Evolutionary conservation across 2,888 invertebrate genomes (phyloP).

Genomic region (Trilocha varians): DNA sequence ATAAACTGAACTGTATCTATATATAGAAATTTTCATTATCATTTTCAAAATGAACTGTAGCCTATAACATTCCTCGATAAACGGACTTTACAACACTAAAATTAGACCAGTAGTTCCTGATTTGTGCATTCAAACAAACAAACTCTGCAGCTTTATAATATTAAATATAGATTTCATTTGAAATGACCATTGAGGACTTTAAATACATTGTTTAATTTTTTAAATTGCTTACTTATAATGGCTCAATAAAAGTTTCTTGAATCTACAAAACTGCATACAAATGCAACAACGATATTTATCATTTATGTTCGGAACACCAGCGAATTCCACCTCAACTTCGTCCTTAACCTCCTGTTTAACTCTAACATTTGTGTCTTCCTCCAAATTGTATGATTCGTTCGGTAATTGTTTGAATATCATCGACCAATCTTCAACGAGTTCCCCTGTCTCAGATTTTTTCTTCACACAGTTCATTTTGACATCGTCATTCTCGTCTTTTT

Average conservation of each 20-base stretch:
- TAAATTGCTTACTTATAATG: conserved; percentile 56
- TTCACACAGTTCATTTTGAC: conserved; percentile 25
- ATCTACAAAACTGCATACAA: conserved; percentile 41
- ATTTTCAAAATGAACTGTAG: too few species aligned
- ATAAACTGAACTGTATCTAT: too few species aligned
- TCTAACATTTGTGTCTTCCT: conserved; percentile 13
- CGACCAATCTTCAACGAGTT: conserved; percentile 28
- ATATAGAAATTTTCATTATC: too few species aligned
- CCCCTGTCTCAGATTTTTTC: conserved; percentile 27
- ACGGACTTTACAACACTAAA: too few species aligned
- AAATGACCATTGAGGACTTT: too few species aligned
- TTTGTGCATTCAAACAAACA: too few species aligned
- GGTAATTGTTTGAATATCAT: conserved; percentile 25
- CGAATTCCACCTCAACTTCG: background rate
- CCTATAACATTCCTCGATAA: too few species aligned
- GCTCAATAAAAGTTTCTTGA: conserved; percentile 36
- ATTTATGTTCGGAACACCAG: conserved; percentile 20
- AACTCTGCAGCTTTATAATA: too few species aligned
- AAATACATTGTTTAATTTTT: too few species aligned
- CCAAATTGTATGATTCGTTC: conserved; percentile 17
- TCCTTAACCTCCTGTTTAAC: conserved; percentile 21
- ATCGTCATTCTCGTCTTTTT: conserved; percentile 35
- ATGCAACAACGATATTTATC: conserved; percentile 49
- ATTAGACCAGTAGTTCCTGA: too few species aligned
- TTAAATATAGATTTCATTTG: too few species aligned